These are phyloP conservation scores for Rhyacophila evoluta DNA, from an alignment of 2,888 invertebrate species.

Conservation along the genomic window DNA sequence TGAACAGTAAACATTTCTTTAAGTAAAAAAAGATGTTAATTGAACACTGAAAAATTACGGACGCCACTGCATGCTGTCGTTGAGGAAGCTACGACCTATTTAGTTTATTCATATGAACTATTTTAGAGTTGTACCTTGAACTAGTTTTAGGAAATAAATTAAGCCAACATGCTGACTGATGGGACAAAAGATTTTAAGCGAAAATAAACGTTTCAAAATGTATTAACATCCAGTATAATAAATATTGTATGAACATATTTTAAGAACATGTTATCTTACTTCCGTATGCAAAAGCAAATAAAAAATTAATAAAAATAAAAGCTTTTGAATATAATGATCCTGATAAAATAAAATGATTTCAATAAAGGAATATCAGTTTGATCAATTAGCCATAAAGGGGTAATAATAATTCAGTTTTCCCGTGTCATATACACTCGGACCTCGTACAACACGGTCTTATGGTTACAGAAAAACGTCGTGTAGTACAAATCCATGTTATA, in stretches of 20 bases:
- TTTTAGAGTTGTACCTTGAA: conserved; percentile 35
- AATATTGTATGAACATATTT: not conserved
- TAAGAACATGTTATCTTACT: not conserved
- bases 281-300: no score
- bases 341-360: no score
- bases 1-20: no score
- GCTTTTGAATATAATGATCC: no score
- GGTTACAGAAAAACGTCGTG: no score
- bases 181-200: not conserved
- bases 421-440: no score
- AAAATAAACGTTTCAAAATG: not conserved
- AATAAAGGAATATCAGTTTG: no score
- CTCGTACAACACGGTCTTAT: no score
- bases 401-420: no score
- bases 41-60: not conserved
- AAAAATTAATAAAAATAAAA: no score
- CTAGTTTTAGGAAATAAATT: conserved; percentile 1
- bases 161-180: not conserved
- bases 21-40: not conserved
- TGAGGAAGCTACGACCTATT: conserved; percentile 38
- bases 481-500: no score
- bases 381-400: no score
- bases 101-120: conserved; percentile 26
- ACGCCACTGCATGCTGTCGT: conserved; percentile 30
- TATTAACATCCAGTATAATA: not conserved